Evolutionary conservation across 2,888 invertebrate species (phyloP).

Genomic region (Caenorhabditis virilis): DNA sequence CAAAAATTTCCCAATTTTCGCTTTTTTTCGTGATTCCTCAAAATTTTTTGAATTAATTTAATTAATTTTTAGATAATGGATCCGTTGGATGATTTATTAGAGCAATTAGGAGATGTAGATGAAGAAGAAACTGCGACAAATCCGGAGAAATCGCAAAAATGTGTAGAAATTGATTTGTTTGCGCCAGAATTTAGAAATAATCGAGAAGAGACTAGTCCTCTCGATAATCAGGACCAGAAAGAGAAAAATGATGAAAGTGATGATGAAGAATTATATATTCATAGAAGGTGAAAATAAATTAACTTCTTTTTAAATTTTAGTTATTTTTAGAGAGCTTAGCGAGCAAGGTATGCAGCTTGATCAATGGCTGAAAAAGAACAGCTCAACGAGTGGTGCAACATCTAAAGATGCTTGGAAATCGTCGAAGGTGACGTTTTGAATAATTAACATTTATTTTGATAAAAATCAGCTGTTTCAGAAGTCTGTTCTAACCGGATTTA

Average conservation of each 20-base stretch:
- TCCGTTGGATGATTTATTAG: constrained; percentile 24
- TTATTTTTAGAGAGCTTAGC: constrained; percentile 10
- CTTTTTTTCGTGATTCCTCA: background rate
- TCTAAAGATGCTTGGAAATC: constrained; percentile 28
- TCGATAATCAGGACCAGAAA: no score
- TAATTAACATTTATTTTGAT: background rate
- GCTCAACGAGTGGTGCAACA: constrained; percentile 24
- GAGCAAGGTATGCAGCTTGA: constrained; percentile 20
- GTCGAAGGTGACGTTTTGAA: constrained; percentile 7
- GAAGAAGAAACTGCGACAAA: no score
- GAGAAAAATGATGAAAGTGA: constrained; percentile 25
- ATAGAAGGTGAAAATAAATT: constrained; percentile 7
- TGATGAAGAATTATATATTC: constrained; percentile 15
- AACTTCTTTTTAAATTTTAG: background rate
- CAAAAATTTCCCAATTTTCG: no score
- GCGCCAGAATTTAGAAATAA: no score
- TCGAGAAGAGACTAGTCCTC: no score
- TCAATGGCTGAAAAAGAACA: constrained; percentile 16
- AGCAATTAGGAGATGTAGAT: constrained; percentile 30
- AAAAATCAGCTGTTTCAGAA: constrained; percentile 8
- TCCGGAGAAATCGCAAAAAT: no score
- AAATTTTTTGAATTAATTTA: background rate
- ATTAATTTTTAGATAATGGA: constrained; percentile 14
- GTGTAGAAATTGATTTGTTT: background rate
- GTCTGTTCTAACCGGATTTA: constrained; percentile 20